Evolutionary conservation across 1,140 invertebrate genomes (phyloP), one percentile per base, ranked within the genome.

Genomic region (Delia radicum): DNA sequence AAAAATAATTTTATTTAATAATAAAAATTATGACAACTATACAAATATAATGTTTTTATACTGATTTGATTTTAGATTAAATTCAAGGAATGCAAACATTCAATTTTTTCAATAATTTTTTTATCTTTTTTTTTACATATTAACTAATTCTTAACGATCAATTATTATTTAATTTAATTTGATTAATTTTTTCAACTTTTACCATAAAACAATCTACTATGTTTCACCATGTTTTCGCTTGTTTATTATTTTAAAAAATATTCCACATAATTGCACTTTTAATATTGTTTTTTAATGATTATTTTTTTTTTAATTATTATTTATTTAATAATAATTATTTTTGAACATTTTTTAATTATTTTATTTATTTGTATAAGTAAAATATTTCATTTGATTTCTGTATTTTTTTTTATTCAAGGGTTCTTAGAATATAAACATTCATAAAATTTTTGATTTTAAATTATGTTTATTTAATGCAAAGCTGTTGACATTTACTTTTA

Each of bases 191-290:
- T 33, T 69, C 65, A 69, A 69, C 65, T 69, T 69, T 69, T 69
- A 69, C 65, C 65, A 69, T 69, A 69, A 69, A 69, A 37, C 29
- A 69, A 69, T 69, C n/a, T 69, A 37, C 29, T 33, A 69, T 33
- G n/a, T 69, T 18, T 69, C n/a, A 65, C 62, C 65, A 69, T 67
- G 48, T 73, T 28, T 28, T 48, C 15, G 12, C 12, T 69, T 27
- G 15, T 69, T 33, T 37, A 74, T 63, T 33, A 72, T 31, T 72
- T 72, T 73, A 18, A 42, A 73, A 48, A 48, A 61, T 73, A 55
- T 74, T 37, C 73, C 73, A 63, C 61, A 63, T 74, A 74, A 74
- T 74, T 74, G 73, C 73, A 74, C 73, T 74, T 74, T 62, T 62
- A 74, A 74, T 74, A 37, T 74, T 74, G 46, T 75, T 75, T n/a